Base-by-base conservation (phyloP, 2,888 invertebrate species). In the Drosophila cognata region DNA sequence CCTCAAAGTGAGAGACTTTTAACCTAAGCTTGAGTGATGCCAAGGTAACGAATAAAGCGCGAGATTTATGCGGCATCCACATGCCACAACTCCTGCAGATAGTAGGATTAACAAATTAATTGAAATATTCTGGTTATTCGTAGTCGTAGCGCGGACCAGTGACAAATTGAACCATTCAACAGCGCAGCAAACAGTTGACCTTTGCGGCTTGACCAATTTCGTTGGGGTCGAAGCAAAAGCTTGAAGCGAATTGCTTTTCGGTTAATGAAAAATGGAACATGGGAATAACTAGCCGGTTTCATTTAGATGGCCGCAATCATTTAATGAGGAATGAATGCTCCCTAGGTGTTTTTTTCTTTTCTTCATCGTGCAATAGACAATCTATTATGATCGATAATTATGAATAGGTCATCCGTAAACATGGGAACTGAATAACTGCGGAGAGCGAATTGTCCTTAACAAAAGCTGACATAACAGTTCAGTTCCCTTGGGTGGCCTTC, bases 181-280 rank as follows among this genome's bases (percentile, higher is more conserved):
- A 41, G 65, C 57, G 48, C 57, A 55, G 38, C 57, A 56, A 55
- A 28, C 57, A 56, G 69, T 81, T 76, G 75, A 88, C 79, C 84
- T 76, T 77, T 72, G 67, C 55, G 59, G 59, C 71, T 67, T 66
- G 57, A 68, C 74, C 73, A 74, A 78, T 78, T 86, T 78, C 60
- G 57, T 86, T 38, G 56, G 52, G 53, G 66, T 64, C 66, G 58
- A 18, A 43, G 52, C 31, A 51, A 70, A 68, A 52, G 71, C 50
- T 52, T 52, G 4, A 46, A 66, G 46, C 59, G 51, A 74, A 66
- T 77, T 69, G 59, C 55, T 57, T 74, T 80, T 55, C 53, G 61
- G 53, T 61, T 66, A 73, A 78, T 86, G 84, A 71, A 85, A 85
- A 85, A 82, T 88, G 85, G 85, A 85, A 80, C 85, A 85, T 88